These are phyloP conservation scores for Desoria tigrina DNA, from an alignment of 2,888 invertebrate genomes.

Conservation along the genomic window DNA sequence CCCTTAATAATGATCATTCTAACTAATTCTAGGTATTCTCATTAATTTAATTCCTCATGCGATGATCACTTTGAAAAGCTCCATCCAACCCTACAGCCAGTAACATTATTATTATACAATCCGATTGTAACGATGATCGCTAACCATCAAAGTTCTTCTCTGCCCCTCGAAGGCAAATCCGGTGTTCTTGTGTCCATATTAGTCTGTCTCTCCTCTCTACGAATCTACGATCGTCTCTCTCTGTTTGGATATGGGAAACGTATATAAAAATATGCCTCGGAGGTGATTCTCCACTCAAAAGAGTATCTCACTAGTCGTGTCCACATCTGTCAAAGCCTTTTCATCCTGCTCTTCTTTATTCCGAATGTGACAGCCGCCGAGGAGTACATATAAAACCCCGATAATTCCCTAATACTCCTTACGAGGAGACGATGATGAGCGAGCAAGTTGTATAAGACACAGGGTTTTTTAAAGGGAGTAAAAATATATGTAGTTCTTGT, in stretches of 20 bases:
- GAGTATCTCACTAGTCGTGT: constrained; percentile 38
- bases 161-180: constrained; percentile 28
- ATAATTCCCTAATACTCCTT: constrained; percentile 7
- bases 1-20: too few relatives aligned
- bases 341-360: constrained; percentile 47
- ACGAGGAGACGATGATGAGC: too few relatives aligned
- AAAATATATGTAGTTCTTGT: too few relatives aligned
- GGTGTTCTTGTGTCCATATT: constrained; percentile 28
- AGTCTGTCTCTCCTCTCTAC: constrained; percentile 17
- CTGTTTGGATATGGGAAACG: neutral
- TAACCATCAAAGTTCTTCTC: neutral
- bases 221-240: neutral
- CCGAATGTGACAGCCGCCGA: constrained; percentile 47
- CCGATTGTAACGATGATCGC: too few relatives aligned
- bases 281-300: constrained; percentile 45
- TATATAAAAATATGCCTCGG: constrained; percentile 20
- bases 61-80: too few relatives aligned
- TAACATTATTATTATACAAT: too few relatives aligned
- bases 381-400: neutral
- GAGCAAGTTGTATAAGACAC: too few relatives aligned
- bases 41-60: too few relatives aligned
- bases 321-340: constrained; percentile 50
- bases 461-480: too few relatives aligned
- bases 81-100: too few relatives aligned
- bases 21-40: too few relatives aligned